Evolutionary conservation across 2,113 vertebrate species (phyloP).

Genomic region (Picathartes gymnocephalus): DNA sequence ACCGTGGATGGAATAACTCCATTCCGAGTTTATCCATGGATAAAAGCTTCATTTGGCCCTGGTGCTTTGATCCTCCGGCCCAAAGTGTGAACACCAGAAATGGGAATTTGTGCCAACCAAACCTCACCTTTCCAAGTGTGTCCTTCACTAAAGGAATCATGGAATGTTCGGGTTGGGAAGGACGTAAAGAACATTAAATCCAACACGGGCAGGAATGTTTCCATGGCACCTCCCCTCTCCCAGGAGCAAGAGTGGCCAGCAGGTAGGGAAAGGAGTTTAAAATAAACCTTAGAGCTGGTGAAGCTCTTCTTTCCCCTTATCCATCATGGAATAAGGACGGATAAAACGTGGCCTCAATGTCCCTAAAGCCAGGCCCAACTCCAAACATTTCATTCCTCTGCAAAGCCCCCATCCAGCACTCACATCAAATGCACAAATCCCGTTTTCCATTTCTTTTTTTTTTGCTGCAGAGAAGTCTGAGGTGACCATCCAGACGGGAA

Average conservation of each 20-base stretch:
- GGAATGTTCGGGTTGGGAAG: neutral
- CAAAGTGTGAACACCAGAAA: neutral
- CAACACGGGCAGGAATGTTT: neutral
- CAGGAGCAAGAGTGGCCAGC: neutral
- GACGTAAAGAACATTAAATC: neutral
- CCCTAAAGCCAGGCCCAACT: neutral
- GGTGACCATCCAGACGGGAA: conserved; percentile 8
- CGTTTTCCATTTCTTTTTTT: neutral
- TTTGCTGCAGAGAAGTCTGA: neutral
- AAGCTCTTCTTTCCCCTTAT: neutral
- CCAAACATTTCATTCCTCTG: neutral
- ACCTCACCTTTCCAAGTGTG: neutral
- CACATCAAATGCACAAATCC: neutral
- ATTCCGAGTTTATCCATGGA: neutral
- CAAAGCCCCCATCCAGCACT: neutral
- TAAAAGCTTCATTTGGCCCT: neutral
- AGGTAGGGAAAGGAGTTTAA: neutral
- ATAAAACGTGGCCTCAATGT: neutral
- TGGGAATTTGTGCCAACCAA: neutral
- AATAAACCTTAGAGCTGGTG: neutral
- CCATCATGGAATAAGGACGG: neutral
- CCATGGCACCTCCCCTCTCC: neutral
- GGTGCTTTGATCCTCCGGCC: neutral
- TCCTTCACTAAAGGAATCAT: neutral
- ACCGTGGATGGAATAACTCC: neutral